Evolutionary conservation across 1,140 invertebrate genomes (phyloP), one percentile per base, ranked within the genome.

Genomic region (Contarinia nasturtii): DNA sequence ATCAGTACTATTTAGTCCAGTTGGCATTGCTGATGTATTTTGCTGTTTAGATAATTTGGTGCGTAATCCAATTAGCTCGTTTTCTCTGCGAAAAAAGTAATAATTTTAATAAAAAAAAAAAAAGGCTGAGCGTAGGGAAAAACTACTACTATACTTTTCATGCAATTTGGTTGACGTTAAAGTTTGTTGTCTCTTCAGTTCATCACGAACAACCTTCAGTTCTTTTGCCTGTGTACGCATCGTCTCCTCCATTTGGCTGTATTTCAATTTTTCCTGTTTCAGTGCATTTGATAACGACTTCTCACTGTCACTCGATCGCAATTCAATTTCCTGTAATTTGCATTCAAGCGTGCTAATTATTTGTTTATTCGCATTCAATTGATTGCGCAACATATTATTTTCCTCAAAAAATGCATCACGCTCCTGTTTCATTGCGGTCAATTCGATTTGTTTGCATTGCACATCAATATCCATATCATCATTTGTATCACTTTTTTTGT

Each of bases 1-100:
- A 63, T 86, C 81, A 36, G 81, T 63, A 57, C 82, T 80, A 48
- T 44, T 56, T 51, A 56, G 52, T 59, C 42, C 2, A 51, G 17
- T 18, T 48, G 2, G 33, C 17, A 20, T 21, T 5, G 20, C 38
- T 12, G 15, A 14, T 17, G 36, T n/a, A 5, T 38, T 38, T 22
- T 40, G 37, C 12, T n/a, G 18, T 11, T 33, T 2, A 20, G 44
- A 15, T 45, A 45, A 27, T 45, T 43, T 43, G 3, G 18, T 40
- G 17, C 45, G 17, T 12, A 59, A 45, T 33, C 57, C 52, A 22
- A 53, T 53, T 14, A 60, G 22, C 44, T 60, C 55, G 19, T 51
- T 48, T 17, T 60, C 58, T 19, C 41, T 43, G 18, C 4, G 18
- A 20, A 21, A 21, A 20, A 43, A 43, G 18, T n/a, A n/a, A n/a